Conservation (phyloP, 2,113 vertebrate species). For the Macrotus californicus region DNA sequence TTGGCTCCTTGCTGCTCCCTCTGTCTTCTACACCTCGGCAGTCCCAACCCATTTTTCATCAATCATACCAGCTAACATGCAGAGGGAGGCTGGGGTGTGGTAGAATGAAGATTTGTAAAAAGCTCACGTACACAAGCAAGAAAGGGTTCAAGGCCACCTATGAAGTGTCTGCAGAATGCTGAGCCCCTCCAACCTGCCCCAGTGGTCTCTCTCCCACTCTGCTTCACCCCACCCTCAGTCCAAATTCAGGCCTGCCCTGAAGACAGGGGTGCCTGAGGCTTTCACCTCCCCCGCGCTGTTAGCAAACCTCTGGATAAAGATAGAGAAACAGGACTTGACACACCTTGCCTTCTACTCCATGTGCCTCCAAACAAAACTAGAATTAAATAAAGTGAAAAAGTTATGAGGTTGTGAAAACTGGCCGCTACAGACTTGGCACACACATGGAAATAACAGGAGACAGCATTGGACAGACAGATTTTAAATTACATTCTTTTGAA, state of each 20-base stretch:
- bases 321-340: neutral
- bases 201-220: neutral
- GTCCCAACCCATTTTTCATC: neutral
- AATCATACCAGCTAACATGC: neutral
- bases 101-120: neutral
- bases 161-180: neutral
- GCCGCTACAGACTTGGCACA: neutral
- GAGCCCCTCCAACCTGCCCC: neutral
- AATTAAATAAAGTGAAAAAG: neutral
- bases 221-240: neutral
- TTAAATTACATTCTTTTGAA: neutral
- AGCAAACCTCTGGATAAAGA: neutral
- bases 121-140: neutral
- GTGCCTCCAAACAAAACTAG: neutral
- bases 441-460: neutral
- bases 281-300: rapidly evolving
- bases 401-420: neutral
- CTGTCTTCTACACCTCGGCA: neutral
- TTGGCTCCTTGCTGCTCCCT: neutral
- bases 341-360: rapidly evolving
- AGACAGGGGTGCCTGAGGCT: neutral
- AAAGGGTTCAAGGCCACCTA: neutral
- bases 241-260: neutral
- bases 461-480: rapidly evolving
- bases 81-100: neutral